A percentile compares a stretch with the other conserved stretches of the same genome.
These are phyloP conservation scores for Catharus fuscescens DNA, from an alignment of 2,113 vertebrate species.

Conservation along the genomic window DNA sequence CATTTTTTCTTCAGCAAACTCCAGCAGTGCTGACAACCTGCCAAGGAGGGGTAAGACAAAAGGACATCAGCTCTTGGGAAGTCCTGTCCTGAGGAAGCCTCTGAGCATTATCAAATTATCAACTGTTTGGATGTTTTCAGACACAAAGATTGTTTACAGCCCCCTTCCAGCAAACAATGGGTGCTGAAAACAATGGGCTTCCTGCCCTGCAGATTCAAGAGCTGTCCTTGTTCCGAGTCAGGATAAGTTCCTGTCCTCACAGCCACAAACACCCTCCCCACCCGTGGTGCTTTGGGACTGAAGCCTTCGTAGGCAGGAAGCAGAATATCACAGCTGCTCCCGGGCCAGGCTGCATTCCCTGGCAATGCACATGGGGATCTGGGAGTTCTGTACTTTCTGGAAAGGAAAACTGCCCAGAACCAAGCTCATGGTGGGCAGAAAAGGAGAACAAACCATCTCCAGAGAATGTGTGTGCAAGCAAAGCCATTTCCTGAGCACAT, in stretches of 20 bases:
- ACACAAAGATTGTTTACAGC: conserved; percentile 30
- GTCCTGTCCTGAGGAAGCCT: conserved; percentile 38
- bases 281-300: background rate
- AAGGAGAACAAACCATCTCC: background rate
- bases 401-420: background rate
- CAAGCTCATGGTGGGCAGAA: background rate
- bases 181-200: conserved; percentile 47
- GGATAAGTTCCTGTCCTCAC: background rate
- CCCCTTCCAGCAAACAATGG: background rate
- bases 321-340: background rate
- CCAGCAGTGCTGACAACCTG: conserved; percentile 92
- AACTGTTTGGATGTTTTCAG: background rate
- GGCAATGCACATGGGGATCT: accelerated
- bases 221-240: background rate
- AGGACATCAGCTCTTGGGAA: conserved; percentile 30
- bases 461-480: background rate
- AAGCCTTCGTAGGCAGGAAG: background rate
- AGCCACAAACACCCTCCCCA: background rate
- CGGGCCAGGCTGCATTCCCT: background rate
- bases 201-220: background rate
- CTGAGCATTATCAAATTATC: background rate
- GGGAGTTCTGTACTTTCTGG: background rate
- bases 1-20: conserved; percentile 96
- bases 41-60: conserved; percentile 13
- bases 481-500: background rate